These are phyloP conservation scores for Pachycephala philippinensis DNA, from an alignment of 2,113 vertebrate species.

Conservation along the genomic window DNA sequence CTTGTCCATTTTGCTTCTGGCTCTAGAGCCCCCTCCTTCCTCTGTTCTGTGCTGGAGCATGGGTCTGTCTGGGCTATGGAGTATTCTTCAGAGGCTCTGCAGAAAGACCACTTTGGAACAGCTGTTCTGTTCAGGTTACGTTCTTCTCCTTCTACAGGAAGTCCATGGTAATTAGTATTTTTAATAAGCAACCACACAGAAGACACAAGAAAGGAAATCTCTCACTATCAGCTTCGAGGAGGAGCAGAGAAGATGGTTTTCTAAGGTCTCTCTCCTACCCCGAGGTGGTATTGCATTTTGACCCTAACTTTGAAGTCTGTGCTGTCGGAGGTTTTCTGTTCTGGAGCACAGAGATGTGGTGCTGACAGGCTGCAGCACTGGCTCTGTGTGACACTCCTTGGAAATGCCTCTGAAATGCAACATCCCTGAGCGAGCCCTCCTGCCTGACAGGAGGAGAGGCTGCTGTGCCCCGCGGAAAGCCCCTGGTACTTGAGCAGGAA, in stretches of 20 bases:
- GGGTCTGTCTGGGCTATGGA: background rate
- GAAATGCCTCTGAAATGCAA: background rate
- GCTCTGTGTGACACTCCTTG: background rate
- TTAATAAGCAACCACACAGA: background rate
- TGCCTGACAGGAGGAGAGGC: background rate
- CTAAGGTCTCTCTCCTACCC: background rate
- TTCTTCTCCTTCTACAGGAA: background rate
- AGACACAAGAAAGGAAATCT: background rate
- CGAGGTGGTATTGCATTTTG: background rate
- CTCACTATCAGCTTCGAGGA: background rate
- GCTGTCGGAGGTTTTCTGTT: background rate
- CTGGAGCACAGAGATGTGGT: background rate
- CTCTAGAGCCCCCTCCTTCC: background rate
- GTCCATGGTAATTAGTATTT: background rate
- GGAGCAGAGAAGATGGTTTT: background rate
- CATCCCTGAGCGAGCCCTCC: fast-evolving
- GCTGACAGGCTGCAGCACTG: background rate
- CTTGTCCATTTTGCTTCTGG: background rate
- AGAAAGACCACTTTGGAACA: background rate
- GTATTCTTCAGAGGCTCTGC: background rate
- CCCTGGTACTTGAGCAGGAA: background rate
- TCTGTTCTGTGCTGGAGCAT: fast-evolving
- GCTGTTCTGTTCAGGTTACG: background rate
- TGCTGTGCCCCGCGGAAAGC: background rate
- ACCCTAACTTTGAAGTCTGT: background rate